A percentile compares a stretch with the other conserved stretches of the same genome.
phyloP scores from a whole-genome alignment of 2,888 invertebrate genomes.

The Meghimatium bilineatum region DNA sequence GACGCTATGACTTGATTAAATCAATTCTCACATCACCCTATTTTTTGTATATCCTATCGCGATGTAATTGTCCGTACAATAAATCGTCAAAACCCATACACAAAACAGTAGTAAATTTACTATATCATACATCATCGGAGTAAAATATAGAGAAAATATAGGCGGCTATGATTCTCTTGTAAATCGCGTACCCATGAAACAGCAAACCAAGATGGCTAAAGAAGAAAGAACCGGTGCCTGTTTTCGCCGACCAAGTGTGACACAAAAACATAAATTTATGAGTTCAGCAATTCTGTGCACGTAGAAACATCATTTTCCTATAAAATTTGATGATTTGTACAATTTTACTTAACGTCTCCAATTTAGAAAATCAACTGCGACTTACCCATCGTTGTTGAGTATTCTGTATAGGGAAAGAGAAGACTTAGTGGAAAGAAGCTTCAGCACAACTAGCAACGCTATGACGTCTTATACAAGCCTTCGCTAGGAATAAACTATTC shows the following conservation, averaged over 20 bases:
- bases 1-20: constrained; percentile 10
- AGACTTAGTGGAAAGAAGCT: constrained; percentile 45
- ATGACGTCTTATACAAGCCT: constrained; percentile 49
- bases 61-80: constrained; percentile 9
- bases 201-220: constrained; percentile 54
- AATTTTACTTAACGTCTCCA: constrained; percentile 19
- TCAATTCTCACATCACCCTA: background rate
- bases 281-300: constrained; percentile 21
- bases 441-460: constrained; percentile 44
- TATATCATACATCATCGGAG: constrained; percentile 22
- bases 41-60: background rate
- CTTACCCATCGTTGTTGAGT: constrained; percentile 54
- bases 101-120: constrained; percentile 18
- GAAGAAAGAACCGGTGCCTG: constrained; percentile 53
- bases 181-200: constrained; percentile 20
- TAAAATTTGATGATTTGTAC: constrained; percentile 25
- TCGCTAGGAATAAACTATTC: constrained; percentile 54
- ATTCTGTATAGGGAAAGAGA: constrained; percentile 45
- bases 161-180: constrained; percentile 34
- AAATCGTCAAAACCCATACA: constrained; percentile 6
- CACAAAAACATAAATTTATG: constrained; percentile 40
- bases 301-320: constrained; percentile 37
- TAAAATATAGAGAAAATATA: constrained; percentile 49
- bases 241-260: constrained; percentile 37
- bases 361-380: constrained; percentile 22